Percentiles rank a stretch among this genome's conserved stretches.
phyloP scores from a whole-genome alignment of 2,113 vertebrate genomes.

The Nannospalax galili region DNA sequence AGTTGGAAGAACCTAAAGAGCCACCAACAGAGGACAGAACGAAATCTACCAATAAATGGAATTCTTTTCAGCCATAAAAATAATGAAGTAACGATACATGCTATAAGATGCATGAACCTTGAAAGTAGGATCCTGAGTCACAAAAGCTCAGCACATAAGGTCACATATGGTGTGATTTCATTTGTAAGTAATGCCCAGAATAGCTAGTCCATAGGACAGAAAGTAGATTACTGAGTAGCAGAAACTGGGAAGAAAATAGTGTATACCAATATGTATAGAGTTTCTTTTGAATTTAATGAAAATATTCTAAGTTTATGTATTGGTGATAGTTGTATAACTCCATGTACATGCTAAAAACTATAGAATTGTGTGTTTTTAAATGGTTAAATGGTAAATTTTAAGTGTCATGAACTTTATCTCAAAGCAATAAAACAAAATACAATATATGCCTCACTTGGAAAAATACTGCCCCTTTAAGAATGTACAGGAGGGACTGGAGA shows the following conservation, averaged over 20 bases:
- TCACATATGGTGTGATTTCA: neutral
- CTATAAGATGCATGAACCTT: neutral
- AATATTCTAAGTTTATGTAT: neutral
- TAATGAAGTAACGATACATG: neutral
- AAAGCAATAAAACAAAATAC: neutral
- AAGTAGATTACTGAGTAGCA: neutral
- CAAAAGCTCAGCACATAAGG: neutral
- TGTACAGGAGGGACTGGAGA: neutral
- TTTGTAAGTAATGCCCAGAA: neutral
- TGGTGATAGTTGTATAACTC: neutral
- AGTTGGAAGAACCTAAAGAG: slow-evolving; percentile 33
- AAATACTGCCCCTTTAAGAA: neutral
- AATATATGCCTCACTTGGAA: neutral
- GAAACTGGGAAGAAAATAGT: neutral
- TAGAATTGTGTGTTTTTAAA: neutral
- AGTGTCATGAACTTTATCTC: neutral
- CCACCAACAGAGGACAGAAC: neutral
- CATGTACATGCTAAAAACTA: neutral
- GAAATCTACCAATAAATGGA: neutral
- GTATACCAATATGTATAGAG: neutral
- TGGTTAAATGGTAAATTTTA: neutral
- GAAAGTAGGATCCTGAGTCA: slow-evolving; percentile 15
- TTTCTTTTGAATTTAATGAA: neutral
- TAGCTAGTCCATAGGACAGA: neutral
- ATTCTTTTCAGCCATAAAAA: slow-evolving; percentile 4